Evolutionary conservation across 2,797 vertebrate genomes (phyloP), one percentile per base, ranked within the genome.

Genomic region (Typhlichthys eigenmanni): DNA sequence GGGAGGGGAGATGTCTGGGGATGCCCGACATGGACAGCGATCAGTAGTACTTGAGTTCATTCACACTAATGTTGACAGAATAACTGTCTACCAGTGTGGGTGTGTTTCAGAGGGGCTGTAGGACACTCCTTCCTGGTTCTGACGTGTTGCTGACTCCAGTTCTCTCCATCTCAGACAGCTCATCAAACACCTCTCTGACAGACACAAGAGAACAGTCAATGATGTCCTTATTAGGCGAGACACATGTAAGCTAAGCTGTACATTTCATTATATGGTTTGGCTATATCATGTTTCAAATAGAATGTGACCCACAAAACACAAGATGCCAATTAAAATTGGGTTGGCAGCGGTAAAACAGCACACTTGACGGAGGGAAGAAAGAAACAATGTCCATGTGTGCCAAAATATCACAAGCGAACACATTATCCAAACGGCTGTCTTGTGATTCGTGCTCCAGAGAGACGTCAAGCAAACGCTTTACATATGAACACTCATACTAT

Each of bases 141-240:
- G 80, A 75, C 5, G 75, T 29, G 49, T 72, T 13, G 69, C 58
- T 71, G 19, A 71, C 72, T 66, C 90, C 87, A 0, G 78, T 91
- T 83, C 89, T 93, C 86, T 98, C 97, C 59, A 94, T 91, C 87
- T 98, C 98, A 14, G 95, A 91, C 76, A 98, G 90, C 85, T 99
- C 96, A 76, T 98, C 95, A 43, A 99, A 98, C 83, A 98, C 92
- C 48, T 98, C 96, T 84, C 98, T 99, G 82, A 54, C 17, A 83
- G 48, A 59, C 2, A 58, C 2, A 1, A 45, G 4, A 29, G n/a
- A 0, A 1, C 2, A 4, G 17, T 34, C 32, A 43, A n/a, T 38
- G 7, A 12, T 55, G 54, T 13, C n/a, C 24, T 9, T 8, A 38
- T 32, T 38, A 7, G 7, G 24, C 3, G 9, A 50, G 14, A 50